These are phyloP conservation scores for Acanthaster planci DNA, from an alignment of 35 echinoderm and acorn worm genomes.

Conservation along the genomic window DNA sequence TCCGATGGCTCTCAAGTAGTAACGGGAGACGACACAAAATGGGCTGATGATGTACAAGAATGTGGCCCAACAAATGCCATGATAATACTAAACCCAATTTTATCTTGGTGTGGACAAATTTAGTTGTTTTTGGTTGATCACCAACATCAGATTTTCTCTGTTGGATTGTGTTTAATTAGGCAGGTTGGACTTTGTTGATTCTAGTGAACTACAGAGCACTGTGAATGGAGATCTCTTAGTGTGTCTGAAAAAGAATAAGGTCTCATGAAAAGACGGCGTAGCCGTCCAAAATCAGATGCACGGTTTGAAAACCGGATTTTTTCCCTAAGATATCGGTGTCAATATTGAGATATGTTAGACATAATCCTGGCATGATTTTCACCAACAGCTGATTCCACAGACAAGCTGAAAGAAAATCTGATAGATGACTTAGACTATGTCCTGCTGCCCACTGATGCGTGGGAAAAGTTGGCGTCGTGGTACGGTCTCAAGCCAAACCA, in stretches of 20 bases:
- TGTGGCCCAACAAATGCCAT: too few relatives aligned
- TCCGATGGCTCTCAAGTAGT: too few relatives aligned
- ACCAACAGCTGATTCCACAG: constrained; percentile 47
- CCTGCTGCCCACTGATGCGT: constrained; percentile 81
- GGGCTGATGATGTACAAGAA: too few relatives aligned
- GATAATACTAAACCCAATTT: too few relatives aligned
- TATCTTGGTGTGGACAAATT: too few relatives aligned
- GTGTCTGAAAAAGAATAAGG: background rate
- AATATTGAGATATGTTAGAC: background rate
- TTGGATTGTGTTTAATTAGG: too few relatives aligned
- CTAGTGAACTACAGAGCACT: too few relatives aligned
- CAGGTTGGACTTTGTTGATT: too few relatives aligned
- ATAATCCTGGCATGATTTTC: background rate
- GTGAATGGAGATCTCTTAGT: too few relatives aligned
- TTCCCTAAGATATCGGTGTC: background rate
- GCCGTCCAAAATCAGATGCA: background rate
- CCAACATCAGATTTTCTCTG: too few relatives aligned
- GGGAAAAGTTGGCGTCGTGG: constrained; percentile 82
- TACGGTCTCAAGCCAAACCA: constrained; percentile 58
- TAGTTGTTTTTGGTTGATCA: too few relatives aligned
- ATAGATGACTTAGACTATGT: constrained; percentile 98
- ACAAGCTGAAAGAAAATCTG: constrained; percentile 82
- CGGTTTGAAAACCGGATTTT: background rate
- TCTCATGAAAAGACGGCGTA: background rate
- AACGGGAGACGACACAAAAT: too few relatives aligned